Conservation (phyloP, 2,888 invertebrate species). For the Cephus pygmeus region DNA sequence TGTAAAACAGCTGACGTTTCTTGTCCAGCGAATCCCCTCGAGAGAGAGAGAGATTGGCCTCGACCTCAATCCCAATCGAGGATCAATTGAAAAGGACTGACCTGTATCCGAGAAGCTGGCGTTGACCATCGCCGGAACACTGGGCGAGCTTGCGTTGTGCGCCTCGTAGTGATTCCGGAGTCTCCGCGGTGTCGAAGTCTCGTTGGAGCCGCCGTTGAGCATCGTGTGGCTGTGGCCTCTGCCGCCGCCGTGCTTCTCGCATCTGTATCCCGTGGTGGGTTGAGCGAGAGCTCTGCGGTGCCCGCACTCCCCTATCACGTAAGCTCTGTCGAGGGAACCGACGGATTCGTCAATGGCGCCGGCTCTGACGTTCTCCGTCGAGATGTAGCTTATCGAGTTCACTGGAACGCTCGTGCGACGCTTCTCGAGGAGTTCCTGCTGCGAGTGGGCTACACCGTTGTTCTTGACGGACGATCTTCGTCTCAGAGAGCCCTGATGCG, state of each 20-base stretch:
- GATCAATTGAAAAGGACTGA: slow-evolving; percentile 23
- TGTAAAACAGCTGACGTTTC: neutral
- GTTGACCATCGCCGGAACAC: slow-evolving; percentile 55
- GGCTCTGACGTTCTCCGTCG: slow-evolving; percentile 56
- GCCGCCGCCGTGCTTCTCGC: slow-evolving; percentile 58
- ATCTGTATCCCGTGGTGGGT: slow-evolving; percentile 56
- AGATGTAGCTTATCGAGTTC: slow-evolving; percentile 60
- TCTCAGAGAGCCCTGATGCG: slow-evolving; percentile 44
- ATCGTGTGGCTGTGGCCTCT: slow-evolving; percentile 47
- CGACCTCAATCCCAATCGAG: no score
- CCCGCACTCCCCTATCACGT: slow-evolving; percentile 58
- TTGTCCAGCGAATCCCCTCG: no score
- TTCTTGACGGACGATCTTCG: slow-evolving; percentile 58
- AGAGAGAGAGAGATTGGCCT: no score
- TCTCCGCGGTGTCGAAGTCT: slow-evolving; percentile 39
- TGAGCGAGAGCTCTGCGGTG: slow-evolving; percentile 50
- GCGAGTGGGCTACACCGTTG: slow-evolving; percentile 56
- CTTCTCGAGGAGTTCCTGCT: slow-evolving; percentile 59
- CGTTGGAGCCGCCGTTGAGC: slow-evolving; percentile 56
- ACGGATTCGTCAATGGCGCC: slow-evolving; percentile 43
- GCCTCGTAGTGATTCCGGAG: slow-evolving; percentile 50
- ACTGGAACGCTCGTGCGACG: slow-evolving; percentile 58
- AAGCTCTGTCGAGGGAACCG: slow-evolving; percentile 50
- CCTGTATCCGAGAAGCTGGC: slow-evolving; percentile 61
- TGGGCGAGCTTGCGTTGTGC: slow-evolving; percentile 61